These are phyloP conservation scores for Mycteria americana DNA, from an alignment of 2,797 vertebrate species.

Conservation along the genomic window DNA sequence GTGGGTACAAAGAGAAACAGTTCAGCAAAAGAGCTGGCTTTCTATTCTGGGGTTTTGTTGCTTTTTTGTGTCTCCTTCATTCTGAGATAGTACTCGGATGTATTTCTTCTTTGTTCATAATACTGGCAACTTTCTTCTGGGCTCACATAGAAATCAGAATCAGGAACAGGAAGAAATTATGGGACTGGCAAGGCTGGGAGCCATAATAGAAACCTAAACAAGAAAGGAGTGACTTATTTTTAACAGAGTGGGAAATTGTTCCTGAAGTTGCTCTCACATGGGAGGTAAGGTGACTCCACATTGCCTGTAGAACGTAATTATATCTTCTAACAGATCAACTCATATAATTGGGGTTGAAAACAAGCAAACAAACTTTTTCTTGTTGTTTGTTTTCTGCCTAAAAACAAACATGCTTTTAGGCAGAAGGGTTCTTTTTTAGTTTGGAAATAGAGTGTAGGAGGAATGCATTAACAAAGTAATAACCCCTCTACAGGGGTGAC, in stretches of 20 bases:
- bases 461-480: slow-evolving; percentile 38
- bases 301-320: not conserved
- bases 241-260: not conserved
- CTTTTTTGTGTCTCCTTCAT: slow-evolving; percentile 18
- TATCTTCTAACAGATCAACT: not conserved
- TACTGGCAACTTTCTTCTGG: not conserved
- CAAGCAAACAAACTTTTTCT: too few species aligned
- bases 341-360: not conserved
- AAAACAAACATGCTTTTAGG: not conserved
- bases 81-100: not conserved
- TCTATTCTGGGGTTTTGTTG: slow-evolving; percentile 21
- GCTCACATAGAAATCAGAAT: not conserved
- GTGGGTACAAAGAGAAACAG: not conserved
- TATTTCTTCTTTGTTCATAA: not conserved
- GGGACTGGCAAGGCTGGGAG: not conserved
- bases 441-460: not conserved
- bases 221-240: not conserved
- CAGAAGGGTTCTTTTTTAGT: not conserved
- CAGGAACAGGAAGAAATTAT: not conserved
- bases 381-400: too few species aligned
- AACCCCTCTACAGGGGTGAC: not conserved
- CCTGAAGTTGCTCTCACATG: not conserved
- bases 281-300: not conserved
- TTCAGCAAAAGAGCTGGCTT: slow-evolving; percentile 7
- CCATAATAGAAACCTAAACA: not conserved